Evolutionary conservation across 2,888 invertebrate species (phyloP), one percentile per base, ranked within the genome.

Genomic region (Tetragnatha montana): DNA sequence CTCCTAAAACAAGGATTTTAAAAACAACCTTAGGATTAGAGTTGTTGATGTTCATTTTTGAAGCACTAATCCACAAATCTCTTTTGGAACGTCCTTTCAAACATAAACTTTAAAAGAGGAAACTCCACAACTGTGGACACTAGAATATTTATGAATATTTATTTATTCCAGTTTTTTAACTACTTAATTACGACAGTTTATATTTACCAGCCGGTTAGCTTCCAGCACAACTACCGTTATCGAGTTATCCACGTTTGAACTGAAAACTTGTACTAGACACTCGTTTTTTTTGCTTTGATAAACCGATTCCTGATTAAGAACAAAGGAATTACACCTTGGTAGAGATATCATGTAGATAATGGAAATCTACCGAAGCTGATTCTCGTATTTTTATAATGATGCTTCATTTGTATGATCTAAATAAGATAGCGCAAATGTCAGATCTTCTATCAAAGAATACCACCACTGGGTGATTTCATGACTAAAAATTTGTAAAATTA

Each of bases 1-100:
- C 87, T 19, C 87, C 87, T 6, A 88, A 35, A 22, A 88, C 82
- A 7, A 88, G 50, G 17, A 88, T 78, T 50, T 88, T 88, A 12
- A 88, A 88, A 51, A 88, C 82, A 76, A 82, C 60, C 68, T 82
- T 88, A 0, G 87, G 87, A 75, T 69, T 81, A 35, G 35, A 35
- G 35, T 35, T 87, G 22, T 87, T 87, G 1, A 74, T 75, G 8
- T 81, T 47, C 87, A 87, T 87, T 51, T 21, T n/a, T 49, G 12
- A 60, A 17, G 60, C 17, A 22, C 8, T 8, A 78, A 22, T 14
- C 51, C 60, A 50, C 8, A 6, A 49, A 19, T 17, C 12, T n/a
- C 21, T 76, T 10, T 17, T 8, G 4, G 60, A 17, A 60, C 17
- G 12, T 60, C 60, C 60, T 60, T 60, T 35, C 2, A 35, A 35